These are phyloP conservation scores for Drosophila rellima DNA, from an alignment of 2,888 invertebrate species.

Conservation along the genomic window DNA sequence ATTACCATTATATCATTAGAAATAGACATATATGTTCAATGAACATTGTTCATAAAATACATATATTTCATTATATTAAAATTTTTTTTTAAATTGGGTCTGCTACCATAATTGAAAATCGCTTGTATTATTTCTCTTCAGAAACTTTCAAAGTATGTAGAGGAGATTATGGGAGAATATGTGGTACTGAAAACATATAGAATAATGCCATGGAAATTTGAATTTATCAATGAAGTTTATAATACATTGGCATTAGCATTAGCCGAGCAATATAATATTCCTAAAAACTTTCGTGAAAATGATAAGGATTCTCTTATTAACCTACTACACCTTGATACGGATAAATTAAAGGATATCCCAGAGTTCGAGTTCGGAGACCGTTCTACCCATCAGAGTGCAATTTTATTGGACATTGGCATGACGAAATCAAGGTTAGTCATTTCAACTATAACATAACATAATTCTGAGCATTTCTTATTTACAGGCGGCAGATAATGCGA, in stretches of 20 bases:
- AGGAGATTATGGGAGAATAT: slow-evolving; percentile 82
- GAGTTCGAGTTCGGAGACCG: slow-evolving; percentile 81
- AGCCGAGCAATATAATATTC: slow-evolving; percentile 68
- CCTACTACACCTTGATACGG: slow-evolving; percentile 67
- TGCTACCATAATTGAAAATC: no score
- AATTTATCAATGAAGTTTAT: slow-evolving; percentile 83
- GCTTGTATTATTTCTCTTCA: no score
- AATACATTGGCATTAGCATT: slow-evolving; percentile 80
- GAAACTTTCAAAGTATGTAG: slow-evolving; percentile 77
- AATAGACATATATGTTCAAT: no score
- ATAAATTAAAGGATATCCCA: slow-evolving; percentile 66
- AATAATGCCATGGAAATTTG: slow-evolving; percentile 84
- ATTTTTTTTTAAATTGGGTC: no score
- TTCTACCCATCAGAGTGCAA: slow-evolving; percentile 75
- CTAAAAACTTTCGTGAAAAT: slow-evolving; percentile 32
- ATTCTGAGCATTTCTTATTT: background rate
- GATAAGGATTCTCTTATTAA: slow-evolving; percentile 54
- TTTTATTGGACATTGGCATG: slow-evolving; percentile 30
- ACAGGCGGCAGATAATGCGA: slow-evolving; percentile 62
- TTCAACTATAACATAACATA: background rate
- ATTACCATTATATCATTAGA: no score
- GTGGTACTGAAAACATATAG: slow-evolving; percentile 80
- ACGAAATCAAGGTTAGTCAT: slow-evolving; percentile 34
- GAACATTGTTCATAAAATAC: no score
- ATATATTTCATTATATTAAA: no score